Evolutionary conservation across 2,888 invertebrate species (phyloP).

Genomic region (Lochmaea capreae): DNA sequence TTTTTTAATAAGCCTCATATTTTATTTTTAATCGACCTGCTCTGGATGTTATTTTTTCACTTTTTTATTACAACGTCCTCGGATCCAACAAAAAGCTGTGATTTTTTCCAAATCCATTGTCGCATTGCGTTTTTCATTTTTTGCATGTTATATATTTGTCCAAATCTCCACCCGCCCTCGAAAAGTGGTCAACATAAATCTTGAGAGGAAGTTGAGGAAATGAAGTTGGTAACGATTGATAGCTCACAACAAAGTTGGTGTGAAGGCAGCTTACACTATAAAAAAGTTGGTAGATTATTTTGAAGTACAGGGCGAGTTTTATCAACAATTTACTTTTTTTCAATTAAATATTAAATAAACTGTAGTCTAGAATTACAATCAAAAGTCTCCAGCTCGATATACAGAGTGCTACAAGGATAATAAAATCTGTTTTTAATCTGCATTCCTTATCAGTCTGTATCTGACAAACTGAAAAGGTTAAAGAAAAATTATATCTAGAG

Average conservation of each 20-base stretch:
- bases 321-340: too few species aligned
- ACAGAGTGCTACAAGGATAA: too few species aligned
- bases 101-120: not conserved
- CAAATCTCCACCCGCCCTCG: constrained; percentile 6
- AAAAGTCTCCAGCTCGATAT: too few species aligned
- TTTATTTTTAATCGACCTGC: not conserved
- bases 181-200: constrained; percentile 40
- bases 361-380: too few species aligned
- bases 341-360: too few species aligned
- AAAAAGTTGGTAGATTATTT: constrained; percentile 30
- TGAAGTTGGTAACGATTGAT: constrained; percentile 51
- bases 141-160: constrained; percentile 19
- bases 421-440: too few species aligned
- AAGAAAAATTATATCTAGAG: too few species aligned
- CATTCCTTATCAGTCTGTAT: too few species aligned
- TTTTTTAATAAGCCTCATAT: too few species aligned
- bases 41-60: not conserved
- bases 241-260: constrained; percentile 50
- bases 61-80: not conserved
- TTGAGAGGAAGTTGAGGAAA: constrained; percentile 46
- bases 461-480: too few species aligned
- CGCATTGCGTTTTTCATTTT: constrained; percentile 21
- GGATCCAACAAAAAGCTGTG: not conserved
- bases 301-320: too few species aligned
- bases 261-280: constrained; percentile 47